Conservation (phyloP, 1,140 invertebrate genomes). For the Helicoverpa armigera region DNA sequence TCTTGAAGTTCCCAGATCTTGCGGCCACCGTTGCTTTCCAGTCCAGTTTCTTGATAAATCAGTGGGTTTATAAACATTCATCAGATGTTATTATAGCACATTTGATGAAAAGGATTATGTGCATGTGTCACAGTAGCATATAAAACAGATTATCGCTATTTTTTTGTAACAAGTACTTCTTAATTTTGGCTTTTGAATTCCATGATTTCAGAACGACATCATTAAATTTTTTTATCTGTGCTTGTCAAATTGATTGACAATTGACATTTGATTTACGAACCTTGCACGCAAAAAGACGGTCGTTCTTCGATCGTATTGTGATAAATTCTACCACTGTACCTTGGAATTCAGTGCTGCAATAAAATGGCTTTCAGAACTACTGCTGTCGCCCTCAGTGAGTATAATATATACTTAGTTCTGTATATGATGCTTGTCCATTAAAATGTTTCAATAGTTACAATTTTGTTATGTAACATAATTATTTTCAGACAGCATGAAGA, state of each 20-base stretch:
- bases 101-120: too few species aligned
- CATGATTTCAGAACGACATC: too few species aligned
- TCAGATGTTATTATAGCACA: too few species aligned
- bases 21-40: too few species aligned
- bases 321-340: not conserved
- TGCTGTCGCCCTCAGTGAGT: conserved; percentile 69
- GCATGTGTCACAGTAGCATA: too few species aligned
- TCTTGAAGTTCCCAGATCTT: too few species aligned
- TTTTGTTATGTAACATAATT: conserved; percentile 71
- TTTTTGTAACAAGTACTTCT: too few species aligned
- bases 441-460: conserved; percentile 9
- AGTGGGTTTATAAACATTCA: too few species aligned
- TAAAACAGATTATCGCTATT: too few species aligned
- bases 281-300: conserved; percentile 8
- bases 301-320: conserved; percentile 17
- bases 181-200: too few species aligned
- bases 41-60: too few species aligned
- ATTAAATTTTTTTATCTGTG: not conserved
- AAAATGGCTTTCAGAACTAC: conserved; percentile 72
- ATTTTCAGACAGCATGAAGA: conserved; percentile 88
- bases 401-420: conserved; percentile 15
- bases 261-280: conserved; percentile 13
- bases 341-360: not conserved
- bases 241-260: not conserved
- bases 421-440: not conserved